Percentiles rank a stretch among this genome's conserved stretches.
These are phyloP conservation scores for Agrilus biguttatus DNA, from an alignment of 2,888 invertebrate species.

Conservation along the genomic window DNA sequence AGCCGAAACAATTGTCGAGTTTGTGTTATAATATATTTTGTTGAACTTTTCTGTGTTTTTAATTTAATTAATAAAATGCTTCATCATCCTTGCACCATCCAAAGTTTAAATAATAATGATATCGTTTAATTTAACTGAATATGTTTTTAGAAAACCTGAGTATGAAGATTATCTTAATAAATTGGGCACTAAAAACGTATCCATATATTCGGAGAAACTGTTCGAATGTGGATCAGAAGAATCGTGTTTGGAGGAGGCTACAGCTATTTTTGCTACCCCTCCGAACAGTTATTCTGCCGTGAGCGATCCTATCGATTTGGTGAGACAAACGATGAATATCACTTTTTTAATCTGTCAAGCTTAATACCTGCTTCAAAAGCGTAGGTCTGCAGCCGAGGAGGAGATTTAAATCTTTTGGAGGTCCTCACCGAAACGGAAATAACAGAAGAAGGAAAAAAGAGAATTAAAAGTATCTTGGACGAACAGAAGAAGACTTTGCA, in stretches of 20 bases:
- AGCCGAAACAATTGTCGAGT: too few species aligned
- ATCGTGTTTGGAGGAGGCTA: conserved; percentile 41
- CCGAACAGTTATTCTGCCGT: conserved; percentile 72
- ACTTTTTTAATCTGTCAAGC: background rate
- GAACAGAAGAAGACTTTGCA: conserved; percentile 63
- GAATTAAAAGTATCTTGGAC: conserved; percentile 52
- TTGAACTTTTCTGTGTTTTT: too few species aligned
- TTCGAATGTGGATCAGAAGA: conserved; percentile 36
- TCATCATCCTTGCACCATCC: too few species aligned
- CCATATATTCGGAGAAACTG: conserved; percentile 35
- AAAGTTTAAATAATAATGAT: too few species aligned
- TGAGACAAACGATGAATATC: conserved; percentile 15
- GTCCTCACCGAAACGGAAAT: conserved; percentile 55
- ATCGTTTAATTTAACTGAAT: background rate
- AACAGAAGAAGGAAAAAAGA: conserved; percentile 41
- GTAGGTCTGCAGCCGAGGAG: conserved; percentile 56
- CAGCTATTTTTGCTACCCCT: conserved; percentile 57
- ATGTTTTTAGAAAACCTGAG: conserved; percentile 38
- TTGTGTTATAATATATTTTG: too few species aligned
- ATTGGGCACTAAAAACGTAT: conserved; percentile 48
- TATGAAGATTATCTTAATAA: conserved; percentile 54
- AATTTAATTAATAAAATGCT: too few species aligned
- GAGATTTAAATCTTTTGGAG: conserved; percentile 62
- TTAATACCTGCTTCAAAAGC: conserved; percentile 2
- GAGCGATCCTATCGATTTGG: conserved; percentile 64